Percentiles rank a stretch among this genome's conserved stretches.
phyloP scores from a whole-genome alignment of 2,113 vertebrate genomes.

The Erythrolamprus reginae region DNA sequence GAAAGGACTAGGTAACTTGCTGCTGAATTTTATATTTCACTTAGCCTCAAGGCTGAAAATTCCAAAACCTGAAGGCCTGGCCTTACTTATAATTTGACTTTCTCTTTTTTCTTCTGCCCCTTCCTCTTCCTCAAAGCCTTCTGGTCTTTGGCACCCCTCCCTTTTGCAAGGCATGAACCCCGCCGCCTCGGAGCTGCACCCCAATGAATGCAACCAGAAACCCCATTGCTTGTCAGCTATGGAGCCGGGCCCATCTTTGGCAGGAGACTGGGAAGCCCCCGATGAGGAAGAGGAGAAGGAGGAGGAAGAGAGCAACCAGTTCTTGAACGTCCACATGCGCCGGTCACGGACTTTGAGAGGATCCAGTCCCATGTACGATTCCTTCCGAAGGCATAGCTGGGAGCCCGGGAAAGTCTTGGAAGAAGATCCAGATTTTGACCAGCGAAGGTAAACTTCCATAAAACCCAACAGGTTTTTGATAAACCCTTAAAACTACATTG shows the following conservation, averaged over 20 bases:
- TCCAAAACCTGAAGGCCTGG: neutral
- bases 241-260: neutral
- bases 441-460: constrained; percentile 30
- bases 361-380: constrained; percentile 40
- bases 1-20: neutral
- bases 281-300: neutral
- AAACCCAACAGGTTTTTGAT: neutral
- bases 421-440: constrained; percentile 21
- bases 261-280: constrained; percentile 13
- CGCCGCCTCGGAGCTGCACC: neutral
- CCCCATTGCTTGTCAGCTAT: constrained; percentile 34
- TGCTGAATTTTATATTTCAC: neutral
- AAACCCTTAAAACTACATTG: no score
- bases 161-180: constrained; percentile 28
- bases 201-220: neutral
- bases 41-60: neutral
- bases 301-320: neutral
- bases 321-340: constrained; percentile 20
- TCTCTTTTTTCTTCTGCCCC: neutral
- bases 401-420: constrained; percentile 67
- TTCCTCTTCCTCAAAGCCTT: neutral
- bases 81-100: neutral
- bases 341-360: constrained; percentile 29
- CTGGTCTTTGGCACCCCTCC: neutral
- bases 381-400: constrained; percentile 80